Evolutionary conservation across 2,888 invertebrate species (phyloP).

Genomic region (Ecliptopera silaceata): DNA sequence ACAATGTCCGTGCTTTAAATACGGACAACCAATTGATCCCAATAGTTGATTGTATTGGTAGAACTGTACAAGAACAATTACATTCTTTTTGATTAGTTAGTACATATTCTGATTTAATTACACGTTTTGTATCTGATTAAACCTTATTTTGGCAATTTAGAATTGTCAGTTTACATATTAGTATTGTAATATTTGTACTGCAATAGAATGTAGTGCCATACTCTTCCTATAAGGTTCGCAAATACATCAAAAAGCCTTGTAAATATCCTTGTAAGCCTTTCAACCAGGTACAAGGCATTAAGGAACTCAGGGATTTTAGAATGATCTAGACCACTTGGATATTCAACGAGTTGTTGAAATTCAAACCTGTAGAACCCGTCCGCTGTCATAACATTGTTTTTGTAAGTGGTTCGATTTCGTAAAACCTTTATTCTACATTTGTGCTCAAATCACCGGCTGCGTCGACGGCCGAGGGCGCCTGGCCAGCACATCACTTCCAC

Average conservation of each 20-base stretch:
- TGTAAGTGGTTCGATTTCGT: conserved; percentile 37
- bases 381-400: conserved; percentile 16
- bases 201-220: no score
- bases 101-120: no score
- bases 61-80: not conserved
- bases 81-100: not conserved
- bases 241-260: no score
- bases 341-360: conserved; percentile 1
- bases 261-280: not conserved
- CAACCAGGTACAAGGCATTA: not conserved
- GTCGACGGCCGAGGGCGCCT: conserved; percentile 53
- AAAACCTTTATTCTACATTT: conserved; percentile 25
- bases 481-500: conserved; percentile 59
- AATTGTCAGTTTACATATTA: no score
- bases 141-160: no score
- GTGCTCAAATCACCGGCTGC: conserved; percentile 18
- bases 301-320: no score
- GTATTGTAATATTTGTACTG: no score
- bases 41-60: not conserved
- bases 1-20: conserved; percentile 9
- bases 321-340: not conserved
- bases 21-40: conserved; percentile 1
- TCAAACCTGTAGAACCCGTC: conserved; percentile 23
- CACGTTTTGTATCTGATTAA: no score
- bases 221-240: no score